These are phyloP conservation scores for Auanema freiburgensis DNA, from an alignment of 2,888 invertebrate species.

Conservation along the genomic window DNA sequence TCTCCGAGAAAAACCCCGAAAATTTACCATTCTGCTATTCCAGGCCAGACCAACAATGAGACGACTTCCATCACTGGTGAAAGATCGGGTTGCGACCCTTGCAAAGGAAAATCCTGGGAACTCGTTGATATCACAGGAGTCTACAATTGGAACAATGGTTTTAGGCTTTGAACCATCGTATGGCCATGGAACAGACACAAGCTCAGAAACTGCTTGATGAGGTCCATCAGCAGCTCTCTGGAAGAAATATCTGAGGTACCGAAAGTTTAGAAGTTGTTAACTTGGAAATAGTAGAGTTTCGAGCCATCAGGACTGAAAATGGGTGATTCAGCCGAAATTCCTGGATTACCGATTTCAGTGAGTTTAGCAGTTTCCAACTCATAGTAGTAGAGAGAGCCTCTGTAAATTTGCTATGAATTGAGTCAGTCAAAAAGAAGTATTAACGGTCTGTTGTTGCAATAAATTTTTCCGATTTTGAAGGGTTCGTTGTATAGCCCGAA, in stretches of 20 bases:
- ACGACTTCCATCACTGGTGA: conserved; percentile 45
- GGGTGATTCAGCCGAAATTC: conserved; percentile 32
- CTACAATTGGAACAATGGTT: conserved; percentile 41
- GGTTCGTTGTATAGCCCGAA: conserved; percentile 50
- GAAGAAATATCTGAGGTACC: conserved; percentile 21
- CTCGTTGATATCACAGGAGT: conserved; percentile 17
- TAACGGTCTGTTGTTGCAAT: conserved; percentile 54
- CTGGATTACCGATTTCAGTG: conserved; percentile 31
- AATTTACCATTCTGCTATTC: conserved; percentile 41
- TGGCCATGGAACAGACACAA: conserved; percentile 47
- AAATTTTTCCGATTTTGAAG: conserved; percentile 54
- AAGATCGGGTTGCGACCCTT: conserved; percentile 30
- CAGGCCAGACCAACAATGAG: conserved; percentile 48
- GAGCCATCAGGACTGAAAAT: conserved; percentile 52
- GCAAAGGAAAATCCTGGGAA: conserved; percentile 29
- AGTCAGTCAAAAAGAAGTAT: neutral
- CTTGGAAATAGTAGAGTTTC: conserved; percentile 35
- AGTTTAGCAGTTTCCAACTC: conserved; percentile 40
- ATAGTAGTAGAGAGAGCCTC: conserved; percentile 53
- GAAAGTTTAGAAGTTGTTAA: neutral
- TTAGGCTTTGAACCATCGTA: conserved; percentile 19
- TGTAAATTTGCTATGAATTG: conserved; percentile 23
- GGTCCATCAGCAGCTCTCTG: conserved; percentile 52
- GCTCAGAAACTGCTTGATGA: conserved; percentile 46
- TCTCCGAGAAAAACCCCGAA: neutral